Evolutionary conservation across 2,888 invertebrate genomes (phyloP).

Genomic region (Latheticus oryzae): DNA sequence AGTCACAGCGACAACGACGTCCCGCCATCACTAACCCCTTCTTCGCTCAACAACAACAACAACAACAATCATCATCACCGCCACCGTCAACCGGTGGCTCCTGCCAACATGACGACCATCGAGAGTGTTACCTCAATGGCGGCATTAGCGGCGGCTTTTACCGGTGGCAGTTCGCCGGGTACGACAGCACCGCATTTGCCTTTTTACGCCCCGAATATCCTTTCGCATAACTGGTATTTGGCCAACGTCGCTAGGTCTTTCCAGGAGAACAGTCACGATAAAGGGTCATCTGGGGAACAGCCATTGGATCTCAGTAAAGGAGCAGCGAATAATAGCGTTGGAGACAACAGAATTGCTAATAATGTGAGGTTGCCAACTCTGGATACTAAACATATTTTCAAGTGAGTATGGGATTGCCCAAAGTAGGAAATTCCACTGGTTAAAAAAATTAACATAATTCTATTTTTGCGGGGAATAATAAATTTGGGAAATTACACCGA

Average conservation of each 20-base stretch:
- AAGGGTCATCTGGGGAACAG: constrained; percentile 71
- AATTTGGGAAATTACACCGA: too few species aligned
- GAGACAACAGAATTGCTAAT: constrained; percentile 50
- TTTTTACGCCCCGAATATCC: constrained; percentile 60
- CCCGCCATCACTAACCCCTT: constrained; percentile 66
- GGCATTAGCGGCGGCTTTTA: constrained; percentile 73
- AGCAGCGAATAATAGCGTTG: constrained; percentile 49
- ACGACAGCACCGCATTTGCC: constrained; percentile 60
- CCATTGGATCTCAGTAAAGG: constrained; percentile 89
- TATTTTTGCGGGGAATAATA: too few species aligned
- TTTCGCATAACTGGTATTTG: constrained; percentile 62
- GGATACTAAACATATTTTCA: constrained; percentile 75
- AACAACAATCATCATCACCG: constrained; percentile 48
- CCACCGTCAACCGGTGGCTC: constrained; percentile 62
- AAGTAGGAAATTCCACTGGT: too few species aligned
- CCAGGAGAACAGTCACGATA: constrained; percentile 57
- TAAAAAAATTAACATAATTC: too few species aligned
- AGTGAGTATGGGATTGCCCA: too few species aligned
- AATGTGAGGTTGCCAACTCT: constrained; percentile 62
- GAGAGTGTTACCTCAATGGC: constrained; percentile 76
- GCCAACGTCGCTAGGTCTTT: constrained; percentile 69
- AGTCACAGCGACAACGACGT: constrained; percentile 69
- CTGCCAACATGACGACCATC: constrained; percentile 70
- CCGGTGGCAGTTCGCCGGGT: constrained; percentile 65
- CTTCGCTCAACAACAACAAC: constrained; percentile 56